Percentiles rank a stretch among this genome's conserved stretches.
These are phyloP conservation scores for Chydorus sphaericus DNA, from an alignment of 2,888 invertebrate genomes.

Conservation along the genomic window DNA sequence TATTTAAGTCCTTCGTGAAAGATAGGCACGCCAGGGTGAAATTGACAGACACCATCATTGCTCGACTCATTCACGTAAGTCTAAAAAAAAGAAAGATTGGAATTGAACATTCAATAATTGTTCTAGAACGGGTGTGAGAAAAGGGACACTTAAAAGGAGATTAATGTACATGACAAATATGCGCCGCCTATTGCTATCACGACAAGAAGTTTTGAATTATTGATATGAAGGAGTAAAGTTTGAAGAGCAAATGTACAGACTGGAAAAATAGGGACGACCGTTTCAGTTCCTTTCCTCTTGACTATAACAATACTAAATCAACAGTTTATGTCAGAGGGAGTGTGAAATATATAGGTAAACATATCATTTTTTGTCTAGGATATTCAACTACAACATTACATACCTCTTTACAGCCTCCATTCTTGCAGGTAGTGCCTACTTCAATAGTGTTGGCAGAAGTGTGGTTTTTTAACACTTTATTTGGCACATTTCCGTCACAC, in stretches of 20 bases:
- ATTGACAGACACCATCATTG: constrained; percentile 46
- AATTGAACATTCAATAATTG: not conserved
- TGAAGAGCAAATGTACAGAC: no score
- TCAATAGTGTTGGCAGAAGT: constrained; percentile 32
- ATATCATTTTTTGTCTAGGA: no score
- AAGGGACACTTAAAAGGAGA: constrained; percentile 4
- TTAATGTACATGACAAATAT: no score
- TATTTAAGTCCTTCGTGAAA: constrained; percentile 95
- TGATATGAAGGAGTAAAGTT: no score
- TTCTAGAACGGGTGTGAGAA: not conserved
- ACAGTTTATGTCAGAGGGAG: no score
- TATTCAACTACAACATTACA: no score
- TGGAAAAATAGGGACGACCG: no score
- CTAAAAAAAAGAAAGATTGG: constrained; percentile 17
- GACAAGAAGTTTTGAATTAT: no score
- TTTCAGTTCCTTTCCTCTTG: no score
- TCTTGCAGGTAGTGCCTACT: constrained; percentile 70
- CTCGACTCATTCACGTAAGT: constrained; percentile 50
- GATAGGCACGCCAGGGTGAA: constrained; percentile 79
- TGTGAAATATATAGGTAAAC: no score
- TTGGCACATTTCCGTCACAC: no score
- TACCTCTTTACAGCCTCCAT: constrained; percentile 53
- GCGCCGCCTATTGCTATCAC: constrained; percentile 25
- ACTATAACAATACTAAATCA: no score
- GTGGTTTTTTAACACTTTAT: constrained; percentile 16